Evolutionary conservation across 1,140 invertebrate species (phyloP).

Genomic region (Aphidius ervi): DNA sequence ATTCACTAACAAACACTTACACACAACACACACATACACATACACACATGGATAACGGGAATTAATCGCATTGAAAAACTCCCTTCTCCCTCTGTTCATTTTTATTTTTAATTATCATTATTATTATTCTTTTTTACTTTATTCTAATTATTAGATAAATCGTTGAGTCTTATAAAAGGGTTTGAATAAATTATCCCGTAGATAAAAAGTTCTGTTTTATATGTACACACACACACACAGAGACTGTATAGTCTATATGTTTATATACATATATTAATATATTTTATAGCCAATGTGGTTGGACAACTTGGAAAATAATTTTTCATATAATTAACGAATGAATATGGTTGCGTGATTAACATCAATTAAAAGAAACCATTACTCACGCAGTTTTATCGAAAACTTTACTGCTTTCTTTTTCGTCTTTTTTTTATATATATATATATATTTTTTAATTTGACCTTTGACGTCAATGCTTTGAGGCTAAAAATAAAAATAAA

Average conservation of each 20-base stretch:
- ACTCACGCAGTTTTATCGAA: constrained; percentile 5
- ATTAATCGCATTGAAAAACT: constrained; percentile 16
- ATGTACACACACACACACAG: too few relatives aligned
- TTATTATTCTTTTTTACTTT: constrained; percentile 1
- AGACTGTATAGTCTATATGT: too few relatives aligned
- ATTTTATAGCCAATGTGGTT: too few relatives aligned
- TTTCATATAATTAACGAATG: too few relatives aligned
- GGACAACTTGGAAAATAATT: too few relatives aligned
- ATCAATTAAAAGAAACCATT: too few relatives aligned
- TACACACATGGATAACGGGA: constrained; percentile 12
- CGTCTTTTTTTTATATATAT: neutral
- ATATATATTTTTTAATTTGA: constrained; percentile 3
- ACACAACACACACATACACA: constrained; percentile 1
- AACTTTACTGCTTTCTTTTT: constrained; percentile 7
- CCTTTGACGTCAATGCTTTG: neutral
- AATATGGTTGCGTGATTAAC: too few relatives aligned
- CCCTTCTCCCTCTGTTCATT: neutral
- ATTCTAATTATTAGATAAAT: constrained; percentile 12
- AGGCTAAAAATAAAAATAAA: constrained; percentile 7
- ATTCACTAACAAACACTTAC: too few relatives aligned
- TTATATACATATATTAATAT: too few relatives aligned
- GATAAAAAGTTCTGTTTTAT: too few relatives aligned
- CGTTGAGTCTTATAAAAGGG: constrained; percentile 1
- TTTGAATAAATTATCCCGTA: constrained; percentile 5
- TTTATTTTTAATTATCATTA: neutral